These are phyloP conservation scores for Falco concolor DNA, from an alignment of 2,797 vertebrate genomes.

Conservation along the genomic window DNA sequence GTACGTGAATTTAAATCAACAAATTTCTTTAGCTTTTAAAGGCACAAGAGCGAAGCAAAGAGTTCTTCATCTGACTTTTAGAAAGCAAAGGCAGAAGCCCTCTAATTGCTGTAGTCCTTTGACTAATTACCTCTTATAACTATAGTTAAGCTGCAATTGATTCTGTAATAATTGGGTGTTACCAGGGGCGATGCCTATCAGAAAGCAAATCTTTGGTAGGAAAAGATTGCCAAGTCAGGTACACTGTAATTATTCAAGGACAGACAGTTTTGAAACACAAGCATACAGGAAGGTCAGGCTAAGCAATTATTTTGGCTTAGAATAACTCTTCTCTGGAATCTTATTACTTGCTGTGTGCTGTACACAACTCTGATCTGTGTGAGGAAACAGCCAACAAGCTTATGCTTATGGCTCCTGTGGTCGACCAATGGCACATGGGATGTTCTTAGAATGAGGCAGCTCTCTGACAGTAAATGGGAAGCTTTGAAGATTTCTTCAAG, in stretches of 20 bases:
- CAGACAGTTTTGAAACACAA: constrained; percentile 36
- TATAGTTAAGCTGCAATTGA: background rate
- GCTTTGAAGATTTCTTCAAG: background rate
- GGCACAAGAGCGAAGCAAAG: background rate
- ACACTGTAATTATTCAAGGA: constrained; percentile 31
- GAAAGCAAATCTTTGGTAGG: background rate
- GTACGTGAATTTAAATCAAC: background rate
- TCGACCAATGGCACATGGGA: background rate
- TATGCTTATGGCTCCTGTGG: background rate
- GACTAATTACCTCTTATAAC: constrained; percentile 6
- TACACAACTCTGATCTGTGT: background rate
- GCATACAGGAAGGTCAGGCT: background rate
- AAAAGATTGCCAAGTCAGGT: background rate
- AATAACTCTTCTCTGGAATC: background rate
- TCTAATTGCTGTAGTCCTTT: background rate
- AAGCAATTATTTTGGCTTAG: constrained; percentile 30
- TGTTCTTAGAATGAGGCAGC: background rate
- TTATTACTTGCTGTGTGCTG: background rate
- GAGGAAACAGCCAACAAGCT: background rate
- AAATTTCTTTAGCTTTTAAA: background rate
- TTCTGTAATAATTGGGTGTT: constrained; percentile 23
- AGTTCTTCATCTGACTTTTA: background rate
- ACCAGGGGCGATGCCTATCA: background rate
- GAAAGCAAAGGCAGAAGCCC: background rate
- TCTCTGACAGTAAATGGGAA: background rate